These are phyloP conservation scores for Bombus breviceps DNA, from an alignment of 1,140 invertebrate genomes.

Conservation along the genomic window DNA sequence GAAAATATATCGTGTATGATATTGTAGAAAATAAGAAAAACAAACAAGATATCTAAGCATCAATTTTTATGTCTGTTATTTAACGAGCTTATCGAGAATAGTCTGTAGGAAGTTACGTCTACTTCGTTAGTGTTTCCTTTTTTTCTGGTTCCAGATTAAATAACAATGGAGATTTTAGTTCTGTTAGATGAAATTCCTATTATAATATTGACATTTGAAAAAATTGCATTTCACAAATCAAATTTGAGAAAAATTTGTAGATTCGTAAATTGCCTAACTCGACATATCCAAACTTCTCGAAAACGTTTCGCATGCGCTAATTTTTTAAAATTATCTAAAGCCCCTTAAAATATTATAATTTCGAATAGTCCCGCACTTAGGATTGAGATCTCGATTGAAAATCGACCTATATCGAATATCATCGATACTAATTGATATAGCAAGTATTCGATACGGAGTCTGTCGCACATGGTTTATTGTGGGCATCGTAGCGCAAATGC, in stretches of 20 bases:
- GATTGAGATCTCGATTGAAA: neutral
- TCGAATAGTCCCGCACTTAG: neutral
- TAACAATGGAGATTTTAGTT: neutral
- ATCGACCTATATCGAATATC: neutral
- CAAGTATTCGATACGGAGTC: neutral
- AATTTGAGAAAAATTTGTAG: neutral
- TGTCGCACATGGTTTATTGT: constrained; percentile 34
- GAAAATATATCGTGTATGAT: neutral
- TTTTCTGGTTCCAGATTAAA: neutral
- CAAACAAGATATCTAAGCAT: neutral
- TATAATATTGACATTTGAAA: neutral
- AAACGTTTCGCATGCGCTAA: too few relatives aligned
- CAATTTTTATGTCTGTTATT: neutral
- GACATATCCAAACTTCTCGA: neutral
- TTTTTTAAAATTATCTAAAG: neutral
- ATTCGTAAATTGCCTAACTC: neutral
- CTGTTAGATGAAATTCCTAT: neutral
- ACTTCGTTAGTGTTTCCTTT: too few relatives aligned
- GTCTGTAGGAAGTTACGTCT: neutral
- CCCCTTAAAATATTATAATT: neutral
- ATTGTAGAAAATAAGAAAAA: neutral
- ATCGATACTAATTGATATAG: neutral
- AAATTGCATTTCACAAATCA: neutral
- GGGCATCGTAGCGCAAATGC: constrained; percentile 13
- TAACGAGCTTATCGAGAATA: neutral